These are phyloP conservation scores for Drosophila ohnishii DNA, from an alignment of 1,140 invertebrate genomes.

Conservation along the genomic window DNA sequence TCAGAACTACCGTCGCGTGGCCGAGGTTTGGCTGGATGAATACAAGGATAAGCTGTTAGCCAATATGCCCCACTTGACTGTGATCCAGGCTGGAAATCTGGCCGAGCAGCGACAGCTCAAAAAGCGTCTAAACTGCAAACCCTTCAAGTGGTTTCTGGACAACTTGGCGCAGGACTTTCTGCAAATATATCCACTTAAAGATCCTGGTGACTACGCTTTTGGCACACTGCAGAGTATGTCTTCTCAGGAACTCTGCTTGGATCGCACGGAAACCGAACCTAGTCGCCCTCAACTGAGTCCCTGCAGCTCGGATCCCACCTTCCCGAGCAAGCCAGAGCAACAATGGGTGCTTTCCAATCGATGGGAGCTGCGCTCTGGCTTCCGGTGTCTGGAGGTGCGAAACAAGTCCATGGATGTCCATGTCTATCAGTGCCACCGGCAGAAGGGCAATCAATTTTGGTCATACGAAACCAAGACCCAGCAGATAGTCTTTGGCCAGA, in stretches of 20 bases:
- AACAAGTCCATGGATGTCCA: slow-evolving; percentile 87
- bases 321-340: slow-evolving; percentile 84
- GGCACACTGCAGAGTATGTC: slow-evolving; percentile 89
- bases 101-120: slow-evolving; percentile 88
- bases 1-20: slow-evolving; percentile 94
- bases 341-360: slow-evolving; percentile 92
- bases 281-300: slow-evolving; percentile 86
- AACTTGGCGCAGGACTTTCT: slow-evolving; percentile 95
- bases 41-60: slow-evolving; percentile 94
- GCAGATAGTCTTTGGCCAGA: slow-evolving; percentile 52
- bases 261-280: slow-evolving; percentile 86
- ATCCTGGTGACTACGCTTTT: slow-evolving; percentile 92
- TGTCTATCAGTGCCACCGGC: slow-evolving; percentile 90
- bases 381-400: slow-evolving; percentile 94
- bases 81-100: slow-evolving; percentile 88
- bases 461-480: slow-evolving; percentile 88
- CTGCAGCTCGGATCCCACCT: slow-evolving; percentile 83
- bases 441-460: slow-evolving; percentile 96
- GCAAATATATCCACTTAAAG: slow-evolving; percentile 94
- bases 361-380: slow-evolving; percentile 92
- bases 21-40: slow-evolving; percentile 99
- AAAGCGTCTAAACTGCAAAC: slow-evolving; percentile 91
- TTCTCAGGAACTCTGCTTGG: slow-evolving; percentile 88
- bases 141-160: slow-evolving; percentile 98
- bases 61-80: slow-evolving; percentile 89